Evolutionary conservation across 2,113 vertebrate species (phyloP).

Genomic region (Centropristis striata): DNA sequence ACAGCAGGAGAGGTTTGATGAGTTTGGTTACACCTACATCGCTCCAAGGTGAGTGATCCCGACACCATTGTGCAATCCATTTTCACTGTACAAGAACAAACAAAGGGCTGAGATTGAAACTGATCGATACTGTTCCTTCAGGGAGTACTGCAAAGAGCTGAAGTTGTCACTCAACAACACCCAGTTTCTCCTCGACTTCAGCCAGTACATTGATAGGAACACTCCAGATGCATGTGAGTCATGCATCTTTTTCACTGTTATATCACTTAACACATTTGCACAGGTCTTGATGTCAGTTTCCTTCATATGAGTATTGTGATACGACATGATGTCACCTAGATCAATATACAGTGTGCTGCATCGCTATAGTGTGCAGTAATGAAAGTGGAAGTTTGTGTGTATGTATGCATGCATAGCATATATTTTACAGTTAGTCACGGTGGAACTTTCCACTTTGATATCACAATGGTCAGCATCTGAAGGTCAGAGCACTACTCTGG

Average conservation of each 20-base stretch:
- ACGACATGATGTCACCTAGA: conserved; percentile 7
- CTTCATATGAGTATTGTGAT: not conserved
- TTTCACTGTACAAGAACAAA: not conserved
- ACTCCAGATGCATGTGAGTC: conserved; percentile 95
- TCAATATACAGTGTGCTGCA: conserved; percentile 23
- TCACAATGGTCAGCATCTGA: conserved; percentile 47
- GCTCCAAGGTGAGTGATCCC: conserved; percentile 92
- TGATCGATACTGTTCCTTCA: conserved; percentile 81
- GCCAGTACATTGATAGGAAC: conserved; percentile 92
- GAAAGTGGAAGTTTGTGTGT: not conserved
- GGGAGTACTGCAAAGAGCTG: conserved; percentile 95
- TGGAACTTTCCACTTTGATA: conserved; percentile 22
- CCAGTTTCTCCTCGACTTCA: conserved; percentile 95
- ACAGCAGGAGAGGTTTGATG: conserved; percentile 91
- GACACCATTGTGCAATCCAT: not conserved
- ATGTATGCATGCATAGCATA: not conserved
- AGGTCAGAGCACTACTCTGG: conserved; percentile 52
- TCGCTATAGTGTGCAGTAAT: not conserved
- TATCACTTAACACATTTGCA: conserved; percentile 12
- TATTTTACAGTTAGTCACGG: conserved; percentile 5
- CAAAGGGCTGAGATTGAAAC: conserved; percentile 6
- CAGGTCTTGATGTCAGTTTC: conserved; percentile 37
- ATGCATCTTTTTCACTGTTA: conserved; percentile 34
- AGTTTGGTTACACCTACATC: conserved; percentile 92
- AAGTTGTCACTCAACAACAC: conserved; percentile 95